Base-by-base conservation (phyloP, 1,140 invertebrate species). In the Onthophagus taurus region DNA sequence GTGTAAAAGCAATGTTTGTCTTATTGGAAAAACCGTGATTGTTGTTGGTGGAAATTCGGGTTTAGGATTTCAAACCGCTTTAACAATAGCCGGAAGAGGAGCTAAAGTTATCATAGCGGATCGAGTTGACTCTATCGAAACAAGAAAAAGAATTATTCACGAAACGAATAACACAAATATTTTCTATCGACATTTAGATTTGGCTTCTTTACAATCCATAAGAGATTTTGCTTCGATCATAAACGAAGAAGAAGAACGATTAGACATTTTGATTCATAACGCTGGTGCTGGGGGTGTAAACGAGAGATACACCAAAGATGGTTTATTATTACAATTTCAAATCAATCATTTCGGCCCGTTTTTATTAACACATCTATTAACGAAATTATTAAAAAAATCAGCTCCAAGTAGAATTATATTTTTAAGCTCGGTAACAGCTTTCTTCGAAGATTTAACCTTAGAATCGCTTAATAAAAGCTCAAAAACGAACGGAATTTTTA, bases 281-380 rank as follows among this genome's bases (percentile, higher is more conserved):
- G 80, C 80, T 5, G 68, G 62, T 52, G 78, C 78, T 8, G 65
- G 58, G 21, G 62, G 61, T 2, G 21, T 54, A 1, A 58, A 54
- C 0, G 61, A 66, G 17, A 59, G 65, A 44, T 51, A 59, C 23
- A 80, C 78, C 3, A 71, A 71, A 14, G 79, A 83, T 55, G 75
- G 76, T 0, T 61, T 81, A 12, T 68, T 81, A 38, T 60, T 62
- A 4, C 70, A 72, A 17, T 77, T 78, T 68, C 77, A 78, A 48
- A 67, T 75, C n/a, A 83, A 84, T 53, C 70, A 82, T 58, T 74
- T 79, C 52, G 77, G 77, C 24, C 79, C 76, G 5, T 84, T 82
- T 58, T 58, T 83, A 16, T 55, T 84, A 19, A 82, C 80, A 2
- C 66, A 78, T 49, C 60, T 84, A 0, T 52, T 83, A 2, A 47